These are phyloP conservation scores for Phaetusa simplex DNA, from an alignment of 2,113 vertebrate species.

Conservation along the genomic window DNA sequence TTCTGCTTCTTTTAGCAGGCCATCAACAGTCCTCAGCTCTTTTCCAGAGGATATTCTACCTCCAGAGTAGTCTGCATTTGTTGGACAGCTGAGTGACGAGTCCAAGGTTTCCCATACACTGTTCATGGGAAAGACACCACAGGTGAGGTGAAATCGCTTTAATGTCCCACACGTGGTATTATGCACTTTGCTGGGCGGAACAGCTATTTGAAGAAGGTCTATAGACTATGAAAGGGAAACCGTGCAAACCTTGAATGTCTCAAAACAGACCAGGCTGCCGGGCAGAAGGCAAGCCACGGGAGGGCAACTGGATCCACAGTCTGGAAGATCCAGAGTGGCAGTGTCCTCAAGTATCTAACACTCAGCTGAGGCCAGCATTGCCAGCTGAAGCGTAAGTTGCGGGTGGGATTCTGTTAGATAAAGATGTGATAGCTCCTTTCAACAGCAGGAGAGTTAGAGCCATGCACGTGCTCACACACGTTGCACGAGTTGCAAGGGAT, in stretches of 20 bases:
- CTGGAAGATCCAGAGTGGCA: not conserved
- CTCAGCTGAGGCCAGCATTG: not conserved
- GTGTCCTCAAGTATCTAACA: too few relatives aligned
- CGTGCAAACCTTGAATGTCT: not conserved
- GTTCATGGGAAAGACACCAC: not conserved
- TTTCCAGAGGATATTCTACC: conserved; percentile 77
- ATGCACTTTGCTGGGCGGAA: not conserved
- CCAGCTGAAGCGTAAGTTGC: not conserved
- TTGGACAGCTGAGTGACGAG: conserved; percentile 79
- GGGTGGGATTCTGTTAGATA: not conserved
- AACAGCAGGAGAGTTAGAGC: not conserved
- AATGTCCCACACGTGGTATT: rapidly evolving
- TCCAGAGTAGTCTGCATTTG: conserved; percentile 77
- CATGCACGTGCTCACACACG: not conserved
- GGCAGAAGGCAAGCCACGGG: not conserved
- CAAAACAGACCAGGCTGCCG: not conserved
- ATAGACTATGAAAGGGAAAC: not conserved
- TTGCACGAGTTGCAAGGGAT: not conserved
- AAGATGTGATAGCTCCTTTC: not conserved
- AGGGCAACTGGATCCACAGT: not conserved
- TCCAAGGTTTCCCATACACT: conserved; percentile 79
- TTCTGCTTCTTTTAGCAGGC: conserved; percentile 68
- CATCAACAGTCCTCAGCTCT: conserved; percentile 71
- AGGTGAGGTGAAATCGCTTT: not conserved
- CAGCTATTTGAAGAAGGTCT: not conserved